phyloP scores from a whole-genome alignment of 2,888 invertebrate species.

The Tholera decimalis region DNA sequence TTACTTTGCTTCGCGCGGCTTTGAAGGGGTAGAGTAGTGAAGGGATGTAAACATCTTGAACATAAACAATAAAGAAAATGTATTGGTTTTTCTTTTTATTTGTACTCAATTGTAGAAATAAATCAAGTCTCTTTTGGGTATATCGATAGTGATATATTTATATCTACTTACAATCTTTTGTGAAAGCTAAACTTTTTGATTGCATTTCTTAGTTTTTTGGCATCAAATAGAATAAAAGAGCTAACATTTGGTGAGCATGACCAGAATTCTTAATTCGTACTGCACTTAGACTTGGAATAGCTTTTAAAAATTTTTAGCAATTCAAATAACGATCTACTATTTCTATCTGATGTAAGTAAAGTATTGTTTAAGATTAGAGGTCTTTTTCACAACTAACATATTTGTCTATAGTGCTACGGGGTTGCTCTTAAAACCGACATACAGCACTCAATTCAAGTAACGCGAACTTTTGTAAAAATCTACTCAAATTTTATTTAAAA shows the following conservation, averaged over 20 bases:
- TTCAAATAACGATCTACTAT: background rate
- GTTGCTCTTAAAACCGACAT: slow-evolving; percentile 4
- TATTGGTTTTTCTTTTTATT: slow-evolving; percentile 50
- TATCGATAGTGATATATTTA: slow-evolving; percentile 19
- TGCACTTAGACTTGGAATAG: slow-evolving; percentile 12
- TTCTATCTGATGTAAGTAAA: background rate
- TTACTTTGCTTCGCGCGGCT: slow-evolving; percentile 33
- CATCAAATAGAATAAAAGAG: slow-evolving; percentile 2
- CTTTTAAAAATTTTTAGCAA: background rate
- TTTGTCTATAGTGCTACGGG: too few species aligned
- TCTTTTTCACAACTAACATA: background rate
- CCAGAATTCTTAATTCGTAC: slow-evolving; percentile 38
- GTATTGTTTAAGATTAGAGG: background rate
- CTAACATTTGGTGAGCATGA: slow-evolving; percentile 20
- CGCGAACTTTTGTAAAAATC: slow-evolving; percentile 21
- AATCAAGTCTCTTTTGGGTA: slow-evolving; percentile 38
- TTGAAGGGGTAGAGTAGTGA: slow-evolving; percentile 31
- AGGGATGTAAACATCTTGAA: slow-evolving; percentile 36
- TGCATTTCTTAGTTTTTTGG: slow-evolving; percentile 17
- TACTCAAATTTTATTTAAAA: slow-evolving; percentile 35
- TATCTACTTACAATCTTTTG: background rate
- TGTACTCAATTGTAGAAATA: slow-evolving; percentile 38
- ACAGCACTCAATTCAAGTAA: slow-evolving; percentile 23
- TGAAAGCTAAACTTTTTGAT: slow-evolving; percentile 45
- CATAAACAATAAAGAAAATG: slow-evolving; percentile 35